Evolutionary conservation across 2,888 invertebrate genomes (phyloP), one percentile per base, ranked within the genome.

Genomic region (Cordylochernes scorpioides): DNA sequence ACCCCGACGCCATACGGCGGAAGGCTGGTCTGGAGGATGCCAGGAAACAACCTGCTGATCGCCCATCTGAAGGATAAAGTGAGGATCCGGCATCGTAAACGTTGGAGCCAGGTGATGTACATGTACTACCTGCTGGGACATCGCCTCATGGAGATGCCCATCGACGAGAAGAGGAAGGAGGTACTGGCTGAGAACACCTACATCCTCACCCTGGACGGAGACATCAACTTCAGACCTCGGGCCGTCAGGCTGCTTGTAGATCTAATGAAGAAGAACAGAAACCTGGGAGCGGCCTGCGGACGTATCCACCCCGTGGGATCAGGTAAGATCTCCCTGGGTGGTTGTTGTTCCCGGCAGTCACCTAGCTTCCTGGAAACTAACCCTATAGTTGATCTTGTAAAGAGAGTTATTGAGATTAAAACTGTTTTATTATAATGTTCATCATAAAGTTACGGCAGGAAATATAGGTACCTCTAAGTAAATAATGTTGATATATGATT

Each of bases 21-120:
- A 1, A 63, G 72, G 14, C 53, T 86, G 22, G 66, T 69, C 2
- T 80, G 78, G 73, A 67, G 61, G 0, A 52, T 86, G 31, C 82
- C 82, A 0, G 80, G 80, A 1, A 69, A 71, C 44, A 78, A 74
- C 14, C 68, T 69, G 49, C 58, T 86, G 54, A 66, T 73, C 39
- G 74, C 71, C 6, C 84, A 86, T 50, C 57, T 86, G 33, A 86
- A 86, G 50, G 80, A 86, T 51, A 78, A 77, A 47, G 63, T 66
- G 13, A 73, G 74, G 50, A 82, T 86, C 29, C 62, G 84, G 18
- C 71, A 77, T 45, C 71, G 74, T 48, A 86, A 86, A 51, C 63
- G 86, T 34, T 86, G 84, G 84, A 80, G 80, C 27, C 84, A 84
- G 63, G 52, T 54, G 14, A 82, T 82, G 80, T 82, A 82, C 54